A percentile compares a stretch with the other conserved stretches of the same genome.
These are phyloP conservation scores for Aphelinus certus DNA, from an alignment of 1,140 invertebrate genomes.

Conservation along the genomic window DNA sequence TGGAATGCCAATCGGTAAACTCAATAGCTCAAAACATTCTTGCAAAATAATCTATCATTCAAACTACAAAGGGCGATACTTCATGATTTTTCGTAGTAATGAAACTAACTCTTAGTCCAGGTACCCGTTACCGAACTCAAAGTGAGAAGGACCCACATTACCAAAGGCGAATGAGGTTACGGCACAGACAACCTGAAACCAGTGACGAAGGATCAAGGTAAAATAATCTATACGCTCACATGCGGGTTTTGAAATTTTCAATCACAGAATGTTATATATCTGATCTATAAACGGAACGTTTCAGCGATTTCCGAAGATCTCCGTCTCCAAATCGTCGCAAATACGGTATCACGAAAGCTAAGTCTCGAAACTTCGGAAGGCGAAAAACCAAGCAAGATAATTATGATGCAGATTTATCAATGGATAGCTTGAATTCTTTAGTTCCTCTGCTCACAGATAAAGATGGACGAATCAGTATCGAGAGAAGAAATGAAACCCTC, in stretches of 20 bases:
- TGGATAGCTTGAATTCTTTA: constrained; percentile 59
- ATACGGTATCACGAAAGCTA: constrained; percentile 49
- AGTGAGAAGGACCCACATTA: constrained; percentile 81
- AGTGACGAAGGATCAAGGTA: constrained; percentile 61
- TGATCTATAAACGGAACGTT: background rate
- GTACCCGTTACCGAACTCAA: constrained; percentile 78
- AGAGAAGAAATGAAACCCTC: constrained; percentile 29
- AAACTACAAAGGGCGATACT: too few species aligned
- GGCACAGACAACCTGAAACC: constrained; percentile 56
- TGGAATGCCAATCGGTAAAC: constrained; percentile 61
- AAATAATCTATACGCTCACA: background rate
- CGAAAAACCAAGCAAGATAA: constrained; percentile 48
- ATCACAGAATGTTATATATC: background rate
- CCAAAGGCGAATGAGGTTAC: constrained; percentile 71
- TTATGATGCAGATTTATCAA: constrained; percentile 58
- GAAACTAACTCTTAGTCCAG: constrained; percentile 64
- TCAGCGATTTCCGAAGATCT: constrained; percentile 47
- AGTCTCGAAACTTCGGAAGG: constrained; percentile 46
- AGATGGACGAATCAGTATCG: constrained; percentile 52
- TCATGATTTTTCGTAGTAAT: constrained; percentile 44
- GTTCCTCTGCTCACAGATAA: constrained; percentile 54
- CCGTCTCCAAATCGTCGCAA: constrained; percentile 57
- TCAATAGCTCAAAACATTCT: too few species aligned
- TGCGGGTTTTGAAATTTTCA: too few species aligned
- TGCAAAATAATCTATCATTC: too few species aligned